A percentile compares a stretch with the other conserved stretches of the same genome.
Conservation (phyloP, 1,140 invertebrate species). For the Scaptomyza pallida region DNA sequence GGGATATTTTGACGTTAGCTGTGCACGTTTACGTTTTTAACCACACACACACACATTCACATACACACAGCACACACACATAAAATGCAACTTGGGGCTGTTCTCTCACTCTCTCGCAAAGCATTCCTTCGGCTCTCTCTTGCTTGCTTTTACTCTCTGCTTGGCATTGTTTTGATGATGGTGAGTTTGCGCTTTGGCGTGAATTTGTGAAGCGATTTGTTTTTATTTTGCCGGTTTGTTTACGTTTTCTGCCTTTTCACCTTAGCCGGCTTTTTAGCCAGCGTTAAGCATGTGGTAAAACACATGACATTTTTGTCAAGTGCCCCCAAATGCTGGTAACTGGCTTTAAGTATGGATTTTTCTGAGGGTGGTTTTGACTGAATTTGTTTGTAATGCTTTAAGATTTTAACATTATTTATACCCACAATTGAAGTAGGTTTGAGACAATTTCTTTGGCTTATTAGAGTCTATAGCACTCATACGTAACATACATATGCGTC, state of each 20-base stretch:
- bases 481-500: neutral
- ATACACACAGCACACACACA: too few relatives aligned
- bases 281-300: conserved; percentile 23
- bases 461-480: neutral
- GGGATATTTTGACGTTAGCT: conserved; percentile 29
- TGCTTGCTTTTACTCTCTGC: neutral
- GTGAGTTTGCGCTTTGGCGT: conserved; percentile 57
- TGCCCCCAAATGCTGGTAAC: neutral
- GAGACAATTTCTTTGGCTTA: too few relatives aligned
- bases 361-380: neutral
- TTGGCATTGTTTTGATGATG: conserved; percentile 30
- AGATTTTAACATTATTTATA: too few relatives aligned
- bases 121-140: conserved; percentile 13
- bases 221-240: conserved; percentile 80
- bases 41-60: conserved; percentile 11
- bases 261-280: conserved; percentile 63
- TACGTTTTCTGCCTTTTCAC: conserved; percentile 68
- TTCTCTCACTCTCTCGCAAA: conserved; percentile 29
- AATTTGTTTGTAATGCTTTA: too few relatives aligned
- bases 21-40: conserved; percentile 17
- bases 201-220: conserved; percentile 27
- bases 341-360: neutral
- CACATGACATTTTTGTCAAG: conserved; percentile 49
- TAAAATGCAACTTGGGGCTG: conserved; percentile 40
- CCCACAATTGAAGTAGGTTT: too few relatives aligned